These are phyloP conservation scores for Drosophila ohnishii DNA, from an alignment of 1,140 invertebrate genomes.

Conservation along the genomic window DNA sequence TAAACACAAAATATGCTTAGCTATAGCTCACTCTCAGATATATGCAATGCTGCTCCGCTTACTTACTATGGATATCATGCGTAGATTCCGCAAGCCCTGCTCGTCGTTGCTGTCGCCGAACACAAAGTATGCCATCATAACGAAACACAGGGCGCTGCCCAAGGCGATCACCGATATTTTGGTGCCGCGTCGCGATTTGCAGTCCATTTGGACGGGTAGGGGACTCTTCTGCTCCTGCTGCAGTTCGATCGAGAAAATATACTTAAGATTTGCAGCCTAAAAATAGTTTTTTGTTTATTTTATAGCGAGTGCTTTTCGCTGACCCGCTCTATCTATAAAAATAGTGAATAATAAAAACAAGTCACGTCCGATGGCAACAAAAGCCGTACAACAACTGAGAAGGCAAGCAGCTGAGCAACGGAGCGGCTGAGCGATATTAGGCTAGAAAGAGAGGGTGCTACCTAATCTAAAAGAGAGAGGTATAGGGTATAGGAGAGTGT, in stretches of 20 bases:
- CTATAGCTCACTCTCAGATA: constrained; percentile 1
- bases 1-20: constrained; percentile 14
- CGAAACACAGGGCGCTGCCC: constrained; percentile 73
- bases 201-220: constrained; percentile 59
- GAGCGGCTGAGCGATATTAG: constrained; percentile 31
- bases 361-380: constrained; percentile 54
- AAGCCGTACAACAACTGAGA: constrained; percentile 55
- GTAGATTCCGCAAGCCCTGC: constrained; percentile 74
- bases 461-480: constrained; percentile 8
- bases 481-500: constrained; percentile 4
- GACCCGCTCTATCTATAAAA: constrained; percentile 2
- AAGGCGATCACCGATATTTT: constrained; percentile 81
- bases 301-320: constrained; percentile 37
- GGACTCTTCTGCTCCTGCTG: constrained; percentile 38
- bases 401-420: constrained; percentile 24
- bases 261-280: constrained; percentile 64
- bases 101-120: constrained; percentile 82
- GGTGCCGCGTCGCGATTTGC: constrained; percentile 78
- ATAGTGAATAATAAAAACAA: constrained; percentile 23
- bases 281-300: constrained; percentile 78
- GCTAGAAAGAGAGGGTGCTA: constrained; percentile 12
- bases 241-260: constrained; percentile 51
- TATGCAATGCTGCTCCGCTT: background rate
- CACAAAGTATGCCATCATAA: constrained; percentile 82
- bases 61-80: constrained; percentile 81